Evolutionary conservation across 1,140 invertebrate genomes (phyloP).

Genomic region (Semibalanus balanoides): DNA sequence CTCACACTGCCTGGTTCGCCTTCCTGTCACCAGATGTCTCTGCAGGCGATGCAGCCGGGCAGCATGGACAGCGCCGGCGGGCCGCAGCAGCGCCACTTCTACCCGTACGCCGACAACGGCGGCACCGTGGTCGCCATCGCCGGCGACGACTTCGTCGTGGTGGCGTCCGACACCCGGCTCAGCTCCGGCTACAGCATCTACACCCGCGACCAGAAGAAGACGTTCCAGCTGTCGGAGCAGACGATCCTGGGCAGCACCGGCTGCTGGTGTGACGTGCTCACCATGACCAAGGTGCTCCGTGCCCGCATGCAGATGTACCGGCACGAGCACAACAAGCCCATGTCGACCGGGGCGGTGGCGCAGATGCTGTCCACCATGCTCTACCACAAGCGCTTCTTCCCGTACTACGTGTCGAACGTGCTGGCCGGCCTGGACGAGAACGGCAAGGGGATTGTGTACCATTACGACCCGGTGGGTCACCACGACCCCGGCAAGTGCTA

Average conservation of each 20-base stretch:
- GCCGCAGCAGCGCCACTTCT: conserved; percentile 8
- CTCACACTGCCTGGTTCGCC: too few species aligned
- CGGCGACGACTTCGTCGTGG: conserved; percentile 74
- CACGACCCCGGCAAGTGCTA: conserved; percentile 62
- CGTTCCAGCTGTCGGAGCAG: conserved; percentile 57
- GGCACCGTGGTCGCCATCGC: conserved; percentile 79
- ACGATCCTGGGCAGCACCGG: conserved; percentile 81
- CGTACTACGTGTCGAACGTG: conserved; percentile 93
- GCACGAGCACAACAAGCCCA: conserved; percentile 85
- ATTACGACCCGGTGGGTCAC: conserved; percentile 94
- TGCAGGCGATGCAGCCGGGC: neutral
- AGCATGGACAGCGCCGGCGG: neutral
- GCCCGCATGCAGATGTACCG: conserved; percentile 88
- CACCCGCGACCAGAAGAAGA: conserved; percentile 69
- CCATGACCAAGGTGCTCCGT: conserved; percentile 67
- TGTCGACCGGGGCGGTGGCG: conserved; percentile 80
- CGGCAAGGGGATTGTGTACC: conserved; percentile 74
- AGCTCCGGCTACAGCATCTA: conserved; percentile 79
- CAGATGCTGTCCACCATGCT: conserved; percentile 92
- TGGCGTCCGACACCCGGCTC: conserved; percentile 86
- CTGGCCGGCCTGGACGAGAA: conserved; percentile 63
- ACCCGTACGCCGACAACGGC: conserved; percentile 15
- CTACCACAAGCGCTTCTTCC: conserved; percentile 95
- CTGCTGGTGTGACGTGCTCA: conserved; percentile 96
- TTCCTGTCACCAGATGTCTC: neutral